Evolutionary conservation across 2,797 vertebrate species (phyloP).

Genomic region (Helarctos malayanus): DNA sequence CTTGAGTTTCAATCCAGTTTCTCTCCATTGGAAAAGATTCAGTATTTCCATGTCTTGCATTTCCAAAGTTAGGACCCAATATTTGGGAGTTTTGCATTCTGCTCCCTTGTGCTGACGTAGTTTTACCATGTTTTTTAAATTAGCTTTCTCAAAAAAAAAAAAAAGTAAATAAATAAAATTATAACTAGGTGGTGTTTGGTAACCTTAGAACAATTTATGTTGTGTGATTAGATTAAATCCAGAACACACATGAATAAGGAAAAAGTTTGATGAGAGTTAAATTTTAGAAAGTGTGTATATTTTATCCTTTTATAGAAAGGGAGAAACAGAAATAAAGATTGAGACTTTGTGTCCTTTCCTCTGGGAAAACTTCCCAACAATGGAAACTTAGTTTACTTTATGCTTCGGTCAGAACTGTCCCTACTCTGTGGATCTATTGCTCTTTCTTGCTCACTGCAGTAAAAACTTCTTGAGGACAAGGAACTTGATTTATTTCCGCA

Average conservation of each 20-base stretch:
- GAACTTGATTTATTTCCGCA: not conserved
- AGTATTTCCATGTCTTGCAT: not conserved
- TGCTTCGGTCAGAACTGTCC: not conserved
- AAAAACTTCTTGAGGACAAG: not conserved
- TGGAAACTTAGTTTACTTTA: not conserved
- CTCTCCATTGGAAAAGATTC: not conserved
- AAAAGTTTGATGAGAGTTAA: not conserved
- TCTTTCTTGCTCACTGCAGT: not conserved
- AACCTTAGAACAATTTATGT: not conserved
- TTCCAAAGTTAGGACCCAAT: not conserved
- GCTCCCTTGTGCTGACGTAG: not conserved
- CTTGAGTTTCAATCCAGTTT: not conserved
- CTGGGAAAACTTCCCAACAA: not conserved
- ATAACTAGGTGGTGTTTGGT: not conserved
- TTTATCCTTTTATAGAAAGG: not conserved
- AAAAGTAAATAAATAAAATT: not conserved
- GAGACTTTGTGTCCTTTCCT: not conserved
- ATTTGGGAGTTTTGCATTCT: not conserved
- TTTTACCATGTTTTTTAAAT: not conserved
- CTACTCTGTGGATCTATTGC: not conserved
- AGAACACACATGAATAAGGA: not conserved
- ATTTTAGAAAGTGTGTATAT: not conserved
- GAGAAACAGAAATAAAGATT: fast-evolving
- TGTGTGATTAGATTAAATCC: not conserved
- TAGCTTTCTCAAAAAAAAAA: not conserved